Conservation (phyloP, 2,888 invertebrate species). For the Caenorhabditis drosophilae region DNA sequence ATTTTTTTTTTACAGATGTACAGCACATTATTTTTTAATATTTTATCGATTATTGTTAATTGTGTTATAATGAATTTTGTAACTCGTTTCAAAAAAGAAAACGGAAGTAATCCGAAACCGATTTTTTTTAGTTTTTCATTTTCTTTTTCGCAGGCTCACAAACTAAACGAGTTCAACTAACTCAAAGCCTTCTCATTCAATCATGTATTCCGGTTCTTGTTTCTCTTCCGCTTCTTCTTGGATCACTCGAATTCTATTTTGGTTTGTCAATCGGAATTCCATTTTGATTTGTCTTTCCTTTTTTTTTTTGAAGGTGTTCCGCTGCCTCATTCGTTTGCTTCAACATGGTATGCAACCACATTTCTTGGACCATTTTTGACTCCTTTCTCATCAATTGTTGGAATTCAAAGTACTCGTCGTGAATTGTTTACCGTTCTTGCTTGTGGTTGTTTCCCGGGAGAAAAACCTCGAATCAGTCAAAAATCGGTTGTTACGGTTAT, state of each 20-base stretch:
- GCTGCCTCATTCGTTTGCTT: constrained; percentile 17
- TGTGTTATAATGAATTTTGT: constrained; percentile 27
- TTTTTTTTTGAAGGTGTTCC: constrained; percentile 20
- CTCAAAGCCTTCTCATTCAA: constrained; percentile 29
- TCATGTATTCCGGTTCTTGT: constrained; percentile 29
- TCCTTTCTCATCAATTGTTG: constrained; percentile 32
- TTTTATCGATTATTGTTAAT: constrained; percentile 25
- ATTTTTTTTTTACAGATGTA: constrained; percentile 19
- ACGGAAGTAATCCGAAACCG: constrained; percentile 6
- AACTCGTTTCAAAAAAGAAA: constrained; percentile 25
- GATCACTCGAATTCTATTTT: constrained; percentile 32
- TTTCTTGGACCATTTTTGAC: constrained; percentile 32
- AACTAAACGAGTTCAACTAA: constrained; percentile 22
- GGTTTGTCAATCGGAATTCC: constrained; percentile 27
- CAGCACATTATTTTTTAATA: constrained; percentile 23
- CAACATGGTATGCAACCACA: constrained; percentile 35
- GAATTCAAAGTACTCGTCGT: constrained; percentile 14
- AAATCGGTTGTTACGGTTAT: constrained; percentile 7
- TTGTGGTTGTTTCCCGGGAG: constrained; percentile 12
- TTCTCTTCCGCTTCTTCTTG: constrained; percentile 21
- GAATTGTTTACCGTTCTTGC: constrained; percentile 9
- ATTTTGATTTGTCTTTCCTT: constrained; percentile 27
- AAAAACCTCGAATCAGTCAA: constrained; percentile 4
- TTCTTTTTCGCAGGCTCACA: constrained; percentile 16
- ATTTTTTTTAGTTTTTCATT: background rate